Conservation (phyloP, 2,888 invertebrate species). For the Zootermopsis nevadensis region DNA sequence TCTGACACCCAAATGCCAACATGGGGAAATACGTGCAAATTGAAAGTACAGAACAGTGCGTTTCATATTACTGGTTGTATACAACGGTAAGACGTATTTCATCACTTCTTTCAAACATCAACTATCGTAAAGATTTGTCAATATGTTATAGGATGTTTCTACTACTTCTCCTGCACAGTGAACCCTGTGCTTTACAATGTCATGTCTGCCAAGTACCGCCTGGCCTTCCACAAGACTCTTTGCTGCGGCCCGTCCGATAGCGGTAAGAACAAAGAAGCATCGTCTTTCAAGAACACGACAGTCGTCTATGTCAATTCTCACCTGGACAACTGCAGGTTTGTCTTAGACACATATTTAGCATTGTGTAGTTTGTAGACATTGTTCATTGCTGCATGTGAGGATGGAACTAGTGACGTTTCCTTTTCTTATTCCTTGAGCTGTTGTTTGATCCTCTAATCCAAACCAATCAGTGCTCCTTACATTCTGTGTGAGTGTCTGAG, state of each 20-base stretch:
- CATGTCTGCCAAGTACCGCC: constrained; percentile 81
- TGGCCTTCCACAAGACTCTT: constrained; percentile 80
- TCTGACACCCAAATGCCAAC: too few species aligned
- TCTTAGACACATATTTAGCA: too few species aligned
- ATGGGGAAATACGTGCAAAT: too few species aligned
- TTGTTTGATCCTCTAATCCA: not conserved
- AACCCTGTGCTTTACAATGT: constrained; percentile 90
- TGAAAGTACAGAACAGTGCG: too few species aligned
- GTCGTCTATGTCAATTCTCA: constrained; percentile 34
- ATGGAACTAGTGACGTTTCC: not conserved
- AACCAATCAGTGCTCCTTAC: not conserved
- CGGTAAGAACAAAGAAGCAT: not conserved
- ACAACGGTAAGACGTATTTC: too few species aligned
- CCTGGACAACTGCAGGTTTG: constrained; percentile 20
- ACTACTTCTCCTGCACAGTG: constrained; percentile 84
- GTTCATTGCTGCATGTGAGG: not conserved
- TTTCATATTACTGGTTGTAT: too few species aligned
- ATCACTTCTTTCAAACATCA: not conserved
- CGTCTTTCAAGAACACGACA: constrained; percentile 44
- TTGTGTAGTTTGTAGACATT: not conserved
- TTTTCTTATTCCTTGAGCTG: not conserved
- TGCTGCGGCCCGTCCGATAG: constrained; percentile 68
- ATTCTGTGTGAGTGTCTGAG: too few species aligned
- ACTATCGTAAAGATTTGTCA: constrained; percentile 69
- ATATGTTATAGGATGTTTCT: constrained; percentile 77